Evolutionary conservation across 2,888 invertebrate species (phyloP).

Genomic region (Metacarcinus magister): DNA sequence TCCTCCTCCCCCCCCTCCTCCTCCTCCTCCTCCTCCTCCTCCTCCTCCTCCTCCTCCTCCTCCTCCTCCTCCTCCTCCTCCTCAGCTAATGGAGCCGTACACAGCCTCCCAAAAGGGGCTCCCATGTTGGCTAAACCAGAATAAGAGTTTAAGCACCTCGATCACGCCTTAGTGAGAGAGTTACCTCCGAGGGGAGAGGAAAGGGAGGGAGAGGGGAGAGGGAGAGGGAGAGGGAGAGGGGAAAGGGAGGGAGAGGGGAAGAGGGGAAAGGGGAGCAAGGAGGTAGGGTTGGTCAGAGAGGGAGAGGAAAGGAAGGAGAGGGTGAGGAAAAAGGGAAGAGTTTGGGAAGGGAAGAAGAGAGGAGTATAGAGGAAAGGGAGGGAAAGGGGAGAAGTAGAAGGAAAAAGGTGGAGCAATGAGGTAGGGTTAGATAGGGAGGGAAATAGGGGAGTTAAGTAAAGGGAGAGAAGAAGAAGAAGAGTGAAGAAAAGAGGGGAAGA

Average conservation of each 20-base stretch:
- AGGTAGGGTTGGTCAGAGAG: neutral
- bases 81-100: neutral
- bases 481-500: neutral
- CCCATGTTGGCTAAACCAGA: neutral
- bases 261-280: neutral
- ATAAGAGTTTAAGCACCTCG: neutral
- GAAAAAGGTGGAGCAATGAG: neutral
- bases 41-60: constrained; percentile 16
- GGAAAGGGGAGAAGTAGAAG: neutral
- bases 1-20: neutral
- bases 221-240: neutral
- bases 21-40: constrained; percentile 26
- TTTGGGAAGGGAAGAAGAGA: neutral
- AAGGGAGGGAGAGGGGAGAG: neutral
- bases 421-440: neutral
- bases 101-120: constrained; percentile 8
- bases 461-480: neutral
- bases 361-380: neutral
- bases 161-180: neutral
- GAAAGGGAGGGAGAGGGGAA: neutral
- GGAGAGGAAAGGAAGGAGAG: neutral
- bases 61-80: neutral
- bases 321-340: neutral
- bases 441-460: neutral
- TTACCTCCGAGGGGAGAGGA: neutral